Evolutionary conservation across 2,113 vertebrate genomes (phyloP), one percentile per base, ranked within the genome.

Genomic region (Oncorhynchus kisutch): DNA sequence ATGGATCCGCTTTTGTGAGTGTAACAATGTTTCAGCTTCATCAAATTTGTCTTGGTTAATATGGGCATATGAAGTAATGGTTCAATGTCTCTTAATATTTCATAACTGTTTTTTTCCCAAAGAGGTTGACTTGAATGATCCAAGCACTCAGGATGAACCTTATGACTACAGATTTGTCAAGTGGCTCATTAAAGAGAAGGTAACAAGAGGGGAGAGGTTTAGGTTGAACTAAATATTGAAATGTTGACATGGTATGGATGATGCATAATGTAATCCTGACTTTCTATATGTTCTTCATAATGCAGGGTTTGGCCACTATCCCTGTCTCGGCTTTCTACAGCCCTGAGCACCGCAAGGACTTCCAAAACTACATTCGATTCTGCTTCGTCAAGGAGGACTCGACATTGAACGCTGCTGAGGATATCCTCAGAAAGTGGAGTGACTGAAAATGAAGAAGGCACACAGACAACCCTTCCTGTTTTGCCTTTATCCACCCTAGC

Each of bases 301-400:
- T 64, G 13, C 85, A 99, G 98, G 95, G 95, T 45, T 91, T 99
- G 77, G 92, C 92, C 0, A 94, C 96, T 39, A 96, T 99, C 76
- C 98, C 97, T 0, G 92, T 97, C 20, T 97, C 96, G 0, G 75
- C 93, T 0, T 99, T 99, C 93, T 96, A 82, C 89, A 95, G 95
- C 1, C 16, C 2, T 2, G 91, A 94, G 0, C 95, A 96, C 80
- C 90, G 91, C 87, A 92, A 91, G 31, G 85, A 91, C 39, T 95
- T 96, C 79, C 91, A 92, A 81, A 95, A 95, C 78, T 97, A 96
- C 70, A 85, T 99, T 77, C 87, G 98, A 60, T 96, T 99, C 90
- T 99, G 97, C 84, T 99, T 99, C 2, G 92, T 94, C 27, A 99
- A 99, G 96, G 94, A 96, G 77, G 95, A 99, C 34, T 84, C 95